Base-by-base conservation (phyloP, 1,140 invertebrate genomes). In the Zelostemma sp. region DNA sequence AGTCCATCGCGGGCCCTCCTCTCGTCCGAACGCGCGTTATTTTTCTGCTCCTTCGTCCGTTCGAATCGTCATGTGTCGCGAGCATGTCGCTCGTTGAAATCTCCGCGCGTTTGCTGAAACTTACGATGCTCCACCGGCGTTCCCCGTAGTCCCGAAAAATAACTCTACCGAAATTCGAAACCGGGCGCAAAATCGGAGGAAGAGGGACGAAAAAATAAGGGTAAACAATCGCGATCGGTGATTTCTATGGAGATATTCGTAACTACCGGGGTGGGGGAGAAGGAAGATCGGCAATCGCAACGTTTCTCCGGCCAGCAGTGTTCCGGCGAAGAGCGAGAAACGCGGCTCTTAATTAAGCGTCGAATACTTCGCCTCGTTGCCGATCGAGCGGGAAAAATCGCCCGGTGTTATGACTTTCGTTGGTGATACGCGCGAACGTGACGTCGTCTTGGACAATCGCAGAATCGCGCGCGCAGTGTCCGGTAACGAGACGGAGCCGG, bases 1-100 rank as follows among this genome's bases (percentile, higher is more conserved):
- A 85, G 83, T 85, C 82, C 84, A 83, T 84, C 80, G 82, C 78
- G 80, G 79, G 80, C 77, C 81, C 81, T 84, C 80, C 75, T 80
- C 79, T 79, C 80, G 80, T 81, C 72, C 83, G 82, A 82, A 85
- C 83, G 75, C 74, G 72, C 55, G 72, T 73, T 78, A 77, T 80
- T 80, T 80, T 81, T 77, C 75, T 73, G 72, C 68, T 75, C 68
- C 74, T 80, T 82, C 72, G 73, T 75, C 75, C 79, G 77, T 81
- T 82, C 72, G 73, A 81, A 76, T 82, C 79, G 70, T 75, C 80
- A 80, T 75, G 73, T 67, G 71, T 56, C 15, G 54, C 31, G 21
- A 63, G 46, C 56, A 55, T 47, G 38, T 38, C 57, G 33, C 61
- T 72, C 73, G 48, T 78, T 68, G 40, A 60, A 65, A 65, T 75